Percentiles rank a stretch among this genome's conserved stretches.
These are phyloP conservation scores for Pheosia tremula DNA, from an alignment of 2,888 invertebrate species.

Conservation along the genomic window DNA sequence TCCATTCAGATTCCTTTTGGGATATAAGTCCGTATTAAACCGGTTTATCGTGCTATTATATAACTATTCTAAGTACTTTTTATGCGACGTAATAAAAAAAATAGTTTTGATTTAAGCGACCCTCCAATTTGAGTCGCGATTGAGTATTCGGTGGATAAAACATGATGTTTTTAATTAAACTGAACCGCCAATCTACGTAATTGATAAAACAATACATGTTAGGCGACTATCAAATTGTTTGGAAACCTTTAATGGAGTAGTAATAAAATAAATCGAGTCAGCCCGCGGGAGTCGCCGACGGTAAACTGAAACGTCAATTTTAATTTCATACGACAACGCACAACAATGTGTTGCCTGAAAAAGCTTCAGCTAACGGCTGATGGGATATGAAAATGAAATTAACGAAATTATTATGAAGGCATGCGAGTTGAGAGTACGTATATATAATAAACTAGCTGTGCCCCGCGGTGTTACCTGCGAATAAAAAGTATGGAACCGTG, in stretches of 20 bases:
- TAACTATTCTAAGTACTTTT: no score
- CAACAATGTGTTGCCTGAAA: conserved; percentile 48
- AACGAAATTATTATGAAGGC: conserved; percentile 5
- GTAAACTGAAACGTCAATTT: conserved; percentile 62
- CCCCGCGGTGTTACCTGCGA: no score
- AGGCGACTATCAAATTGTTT: conserved; percentile 50
- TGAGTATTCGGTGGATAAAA: neutral
- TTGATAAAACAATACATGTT: conserved; percentile 50
- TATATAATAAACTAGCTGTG: no score
- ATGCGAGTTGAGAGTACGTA: neutral
- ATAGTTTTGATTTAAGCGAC: no score
- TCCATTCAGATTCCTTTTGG: no score
- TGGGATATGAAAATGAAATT: conserved; percentile 21
- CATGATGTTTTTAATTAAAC: neutral
- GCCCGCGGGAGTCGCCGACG: conserved; percentile 35
- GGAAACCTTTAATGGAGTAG: conserved; percentile 61
- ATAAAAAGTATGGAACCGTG: no score
- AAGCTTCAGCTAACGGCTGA: conserved; percentile 48
- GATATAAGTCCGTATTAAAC: no score
- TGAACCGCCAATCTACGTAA: conserved; percentile 16
- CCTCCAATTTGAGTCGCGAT: no score
- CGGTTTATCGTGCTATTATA: no score
- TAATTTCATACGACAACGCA: conserved; percentile 56
- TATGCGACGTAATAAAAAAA: no score
- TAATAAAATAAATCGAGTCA: conserved; percentile 67